These are phyloP conservation scores for Drosophila elegans DNA, from an alignment of 1,140 invertebrate genomes.

Conservation along the genomic window DNA sequence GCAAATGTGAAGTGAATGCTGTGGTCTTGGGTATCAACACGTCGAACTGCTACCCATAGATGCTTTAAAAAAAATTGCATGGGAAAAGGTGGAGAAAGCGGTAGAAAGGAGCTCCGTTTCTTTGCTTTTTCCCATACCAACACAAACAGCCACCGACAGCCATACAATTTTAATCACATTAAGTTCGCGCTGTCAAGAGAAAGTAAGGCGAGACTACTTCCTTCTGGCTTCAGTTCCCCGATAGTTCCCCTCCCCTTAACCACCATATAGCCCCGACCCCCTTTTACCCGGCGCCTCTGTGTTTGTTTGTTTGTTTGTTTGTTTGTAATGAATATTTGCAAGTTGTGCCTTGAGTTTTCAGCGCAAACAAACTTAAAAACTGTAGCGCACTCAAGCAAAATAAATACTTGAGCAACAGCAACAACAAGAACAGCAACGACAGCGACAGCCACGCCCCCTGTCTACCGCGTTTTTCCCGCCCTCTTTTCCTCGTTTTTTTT, in stretches of 20 bases:
- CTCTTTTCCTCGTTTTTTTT: conserved; percentile 4
- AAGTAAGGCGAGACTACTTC: conserved; percentile 34
- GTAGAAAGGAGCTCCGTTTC: conserved; percentile 2
- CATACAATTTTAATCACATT: conserved; percentile 83
- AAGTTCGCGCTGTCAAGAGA: conserved; percentile 64
- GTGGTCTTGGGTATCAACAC: conserved; percentile 12
- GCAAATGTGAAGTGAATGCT: not conserved
- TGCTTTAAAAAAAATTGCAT: conserved; percentile 18
- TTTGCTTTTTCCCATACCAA: conserved; percentile 18
- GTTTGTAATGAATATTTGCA: conserved; percentile 81
- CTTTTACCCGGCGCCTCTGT: not conserved
- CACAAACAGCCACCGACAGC: conserved; percentile 60
- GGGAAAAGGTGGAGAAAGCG: not conserved
- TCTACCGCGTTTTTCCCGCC: not conserved
- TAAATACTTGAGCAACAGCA: conserved; percentile 73
- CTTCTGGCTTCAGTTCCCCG: conserved; percentile 2
- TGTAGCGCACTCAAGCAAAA: conserved; percentile 81
- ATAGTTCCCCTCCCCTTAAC: not conserved
- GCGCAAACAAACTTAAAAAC: conserved; percentile 81
- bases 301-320: conserved; percentile 53
- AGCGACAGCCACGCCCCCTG: conserved; percentile 23
- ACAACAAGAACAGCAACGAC: conserved; percentile 6
- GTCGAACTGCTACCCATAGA: conserved; percentile 34
- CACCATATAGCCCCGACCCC: not conserved
- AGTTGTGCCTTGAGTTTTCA: conserved; percentile 76